Conservation (phyloP, 2,888 invertebrate species). For the Athalia circularis region DNA sequence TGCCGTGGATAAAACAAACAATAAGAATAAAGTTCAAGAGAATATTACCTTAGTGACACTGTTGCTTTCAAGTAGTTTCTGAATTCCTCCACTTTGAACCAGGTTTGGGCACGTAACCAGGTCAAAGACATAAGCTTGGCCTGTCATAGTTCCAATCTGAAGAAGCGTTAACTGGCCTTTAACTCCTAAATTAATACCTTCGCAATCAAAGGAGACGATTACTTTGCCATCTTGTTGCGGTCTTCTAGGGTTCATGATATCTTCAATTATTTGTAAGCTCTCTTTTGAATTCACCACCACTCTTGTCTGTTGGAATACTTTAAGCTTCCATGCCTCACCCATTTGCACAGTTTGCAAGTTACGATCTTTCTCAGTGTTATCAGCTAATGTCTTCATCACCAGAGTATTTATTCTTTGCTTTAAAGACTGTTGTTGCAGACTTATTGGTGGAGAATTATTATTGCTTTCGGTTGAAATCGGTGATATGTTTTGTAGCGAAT, state of each 20-base stretch:
- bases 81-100: conserved; percentile 86
- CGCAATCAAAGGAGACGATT: conserved; percentile 91
- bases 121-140: conserved; percentile 92
- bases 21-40: conserved; percentile 28
- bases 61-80: conserved; percentile 86
- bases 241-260: conserved; percentile 78
- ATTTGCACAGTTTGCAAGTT: conserved; percentile 69
- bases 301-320: conserved; percentile 87
- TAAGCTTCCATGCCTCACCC: conserved; percentile 88
- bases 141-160: conserved; percentile 88
- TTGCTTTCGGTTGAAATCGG: conserved; percentile 61
- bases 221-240: conserved; percentile 72
- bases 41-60: conserved; percentile 84
- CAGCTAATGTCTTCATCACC: conserved; percentile 91
- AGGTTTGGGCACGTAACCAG: conserved; percentile 89
- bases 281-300: conserved; percentile 88
- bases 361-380: conserved; percentile 84
- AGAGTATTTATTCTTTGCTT: conserved; percentile 93
- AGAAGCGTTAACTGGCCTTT: conserved; percentile 92
- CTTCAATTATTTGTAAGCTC: conserved; percentile 85
- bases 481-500: conserved; percentile 58
- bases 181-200: conserved; percentile 93
- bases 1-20: not conserved
- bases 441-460: conserved; percentile 66
- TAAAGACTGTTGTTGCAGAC: conserved; percentile 79